These are phyloP conservation scores for Selenia dentaria DNA, from an alignment of 2,888 invertebrate species.

Conservation along the genomic window DNA sequence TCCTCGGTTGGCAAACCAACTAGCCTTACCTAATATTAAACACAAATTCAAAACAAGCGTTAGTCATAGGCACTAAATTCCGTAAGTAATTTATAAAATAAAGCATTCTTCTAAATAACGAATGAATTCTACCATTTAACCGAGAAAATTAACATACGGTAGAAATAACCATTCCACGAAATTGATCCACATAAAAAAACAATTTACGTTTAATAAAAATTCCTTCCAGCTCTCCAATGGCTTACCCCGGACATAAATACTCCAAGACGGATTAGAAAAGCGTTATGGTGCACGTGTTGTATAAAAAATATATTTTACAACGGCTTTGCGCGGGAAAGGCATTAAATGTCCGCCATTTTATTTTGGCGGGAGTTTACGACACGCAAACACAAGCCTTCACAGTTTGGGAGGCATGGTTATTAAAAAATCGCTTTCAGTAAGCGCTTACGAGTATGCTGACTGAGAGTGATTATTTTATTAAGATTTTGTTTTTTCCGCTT, in stretches of 20 bases:
- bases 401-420: neutral
- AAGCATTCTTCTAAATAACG: too few species aligned
- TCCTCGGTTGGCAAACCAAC: too few species aligned
- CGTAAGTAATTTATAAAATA: too few species aligned
- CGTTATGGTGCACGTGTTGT: constrained; percentile 13
- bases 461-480: too few species aligned
- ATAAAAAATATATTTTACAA: constrained; percentile 27
- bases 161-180: neutral
- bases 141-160: constrained; percentile 2
- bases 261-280: constrained; percentile 17
- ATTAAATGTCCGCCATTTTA: constrained; percentile 20
- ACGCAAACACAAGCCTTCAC: constrained; percentile 3
- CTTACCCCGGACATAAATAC: constrained; percentile 21
- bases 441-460: too few species aligned
- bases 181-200: constrained; percentile 6
- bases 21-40: too few species aligned
- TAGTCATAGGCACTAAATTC: too few species aligned
- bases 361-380: constrained; percentile 9
- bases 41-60: too few species aligned
- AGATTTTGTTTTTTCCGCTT: too few species aligned
- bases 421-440: neutral
- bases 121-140: too few species aligned
- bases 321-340: constrained; percentile 22
- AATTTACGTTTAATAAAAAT: constrained; percentile 12
- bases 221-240: neutral